These are phyloP conservation scores for Sycobia sp. DNA, from an alignment of 1,140 invertebrate species.

Conservation along the genomic window DNA sequence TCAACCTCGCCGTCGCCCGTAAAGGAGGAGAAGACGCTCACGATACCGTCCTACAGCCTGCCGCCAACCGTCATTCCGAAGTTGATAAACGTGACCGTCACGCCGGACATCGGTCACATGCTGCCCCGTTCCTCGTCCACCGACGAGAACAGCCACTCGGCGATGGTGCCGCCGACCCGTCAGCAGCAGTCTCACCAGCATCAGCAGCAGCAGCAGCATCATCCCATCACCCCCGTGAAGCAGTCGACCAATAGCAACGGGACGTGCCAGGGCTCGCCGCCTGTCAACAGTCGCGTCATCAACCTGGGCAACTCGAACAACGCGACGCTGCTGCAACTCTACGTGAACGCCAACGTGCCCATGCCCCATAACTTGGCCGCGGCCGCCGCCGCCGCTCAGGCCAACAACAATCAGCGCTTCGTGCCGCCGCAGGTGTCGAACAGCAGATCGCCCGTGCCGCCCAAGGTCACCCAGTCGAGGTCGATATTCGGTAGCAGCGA, in stretches of 20 bases:
- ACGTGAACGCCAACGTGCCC: constrained; percentile 51
- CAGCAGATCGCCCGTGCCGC: constrained; percentile 56
- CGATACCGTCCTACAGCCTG: constrained; percentile 18
- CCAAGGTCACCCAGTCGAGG: constrained; percentile 68
- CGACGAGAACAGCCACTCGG: constrained; percentile 43
- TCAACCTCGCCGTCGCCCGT: constrained; percentile 42
- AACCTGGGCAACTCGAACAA: constrained; percentile 63
- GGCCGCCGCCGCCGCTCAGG: constrained; percentile 15
- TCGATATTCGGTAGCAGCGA: constrained; percentile 69
- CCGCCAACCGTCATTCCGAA: constrained; percentile 48
- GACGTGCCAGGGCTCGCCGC: constrained; percentile 22
- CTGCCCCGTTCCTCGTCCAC: constrained; percentile 55
- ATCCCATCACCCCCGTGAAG: not conserved
- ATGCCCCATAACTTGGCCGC: constrained; percentile 29
- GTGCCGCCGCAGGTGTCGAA: constrained; percentile 39
- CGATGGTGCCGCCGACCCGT: constrained; percentile 31
- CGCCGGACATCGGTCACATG: constrained; percentile 62
- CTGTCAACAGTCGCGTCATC: constrained; percentile 50
- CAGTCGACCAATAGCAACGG: constrained; percentile 10
- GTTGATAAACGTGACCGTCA: constrained; percentile 63
- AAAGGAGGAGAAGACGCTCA: constrained; percentile 9
- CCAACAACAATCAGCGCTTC: constrained; percentile 42
- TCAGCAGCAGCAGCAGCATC: constrained; percentile 29
- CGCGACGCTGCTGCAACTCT: constrained; percentile 62
- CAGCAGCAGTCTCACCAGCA: constrained; percentile 35